Base-by-base conservation (phyloP, 1,140 invertebrate genomes). In the Achroia grisella region DNA sequence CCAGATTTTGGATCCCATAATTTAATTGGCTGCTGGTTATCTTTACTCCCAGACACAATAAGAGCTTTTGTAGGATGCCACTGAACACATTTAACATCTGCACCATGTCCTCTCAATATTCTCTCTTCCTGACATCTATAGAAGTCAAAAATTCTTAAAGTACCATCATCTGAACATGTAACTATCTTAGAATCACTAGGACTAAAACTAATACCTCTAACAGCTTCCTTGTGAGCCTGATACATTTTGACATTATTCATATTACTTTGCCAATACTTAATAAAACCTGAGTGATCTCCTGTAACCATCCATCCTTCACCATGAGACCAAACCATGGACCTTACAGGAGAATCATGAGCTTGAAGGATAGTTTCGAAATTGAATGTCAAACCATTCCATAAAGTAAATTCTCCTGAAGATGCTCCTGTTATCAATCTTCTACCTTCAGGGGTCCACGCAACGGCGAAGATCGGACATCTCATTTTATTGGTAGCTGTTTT, bases 241-340 rank as follows among this genome's bases (percentile, higher is more conserved):
- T 98, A 99, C 97, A 99, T 99, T 90, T 99, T 99, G 11, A 99
- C 98, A 88, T 99, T 99, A 88, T 99, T 99, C 98, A 99, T 99
- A 87, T 99, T 99, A 58, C 97, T 97, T 89, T 99, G 98, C 98
- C 98, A 99, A 88, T 99, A 99, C 75, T 99, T 99, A 33, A 99
- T 96, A 78, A 96, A 99, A 27, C 98, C 98, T 35, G 93, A 93
- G 78, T 99, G 97, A 87, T 99, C 98, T 8, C 96, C 98, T 0
- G 98, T 99, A 32, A 99, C 94, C 97, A 99, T 98, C 98, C 98
- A 99, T 58, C 94, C 93, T 87, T 99, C 98, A 76, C 97, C 98
- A 78, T 99, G 96, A 29, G 97, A 99, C 98, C 98, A 99, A 9
- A 97, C 94, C 98, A 99, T 99, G 11, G 97, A 97, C 44, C 98